These are phyloP conservation scores for Thereva unica DNA, from an alignment of 2,888 invertebrate species.

Conservation along the genomic window DNA sequence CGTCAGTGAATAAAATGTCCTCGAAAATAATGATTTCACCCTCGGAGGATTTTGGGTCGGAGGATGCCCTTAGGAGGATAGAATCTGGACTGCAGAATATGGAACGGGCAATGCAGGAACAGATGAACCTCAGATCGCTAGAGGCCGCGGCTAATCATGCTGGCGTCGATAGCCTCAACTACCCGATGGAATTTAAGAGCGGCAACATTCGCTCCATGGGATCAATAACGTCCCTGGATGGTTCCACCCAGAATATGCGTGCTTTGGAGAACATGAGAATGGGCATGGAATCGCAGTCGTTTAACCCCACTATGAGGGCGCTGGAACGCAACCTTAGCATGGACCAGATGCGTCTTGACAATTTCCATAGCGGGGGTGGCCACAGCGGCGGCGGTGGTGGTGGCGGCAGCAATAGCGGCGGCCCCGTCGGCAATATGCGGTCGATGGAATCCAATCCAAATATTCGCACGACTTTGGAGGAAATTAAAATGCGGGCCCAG, in stretches of 20 bases:
- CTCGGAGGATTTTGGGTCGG: conserved; percentile 57
- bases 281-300: conserved; percentile 27
- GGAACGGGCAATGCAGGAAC: conserved; percentile 59
- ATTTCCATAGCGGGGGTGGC: conserved; percentile 10
- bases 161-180: conserved; percentile 38
- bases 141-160: conserved; percentile 49
- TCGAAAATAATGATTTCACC: conserved; percentile 47
- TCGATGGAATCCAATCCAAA: conserved; percentile 45
- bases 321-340: conserved; percentile 54
- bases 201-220: conserved; percentile 43
- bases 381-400: conserved; percentile 11
- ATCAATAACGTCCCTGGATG: conserved; percentile 44
- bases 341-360: conserved; percentile 45
- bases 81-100: conserved; percentile 58
- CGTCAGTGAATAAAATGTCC: conserved; percentile 21
- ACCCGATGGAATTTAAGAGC: conserved; percentile 43
- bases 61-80: conserved; percentile 57
- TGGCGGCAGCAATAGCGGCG: conserved; percentile 31
- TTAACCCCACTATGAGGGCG: conserved; percentile 40
- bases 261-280: conserved; percentile 42
- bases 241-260: conserved; percentile 41
- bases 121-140: conserved; percentile 55
- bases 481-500: conserved; percentile 40
- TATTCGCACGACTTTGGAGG: conserved; percentile 41
- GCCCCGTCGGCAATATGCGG: conserved; percentile 36